These are phyloP conservation scores for Daptonema setosum DNA, from an alignment of 2,888 invertebrate genomes.

Conservation along the genomic window DNA sequence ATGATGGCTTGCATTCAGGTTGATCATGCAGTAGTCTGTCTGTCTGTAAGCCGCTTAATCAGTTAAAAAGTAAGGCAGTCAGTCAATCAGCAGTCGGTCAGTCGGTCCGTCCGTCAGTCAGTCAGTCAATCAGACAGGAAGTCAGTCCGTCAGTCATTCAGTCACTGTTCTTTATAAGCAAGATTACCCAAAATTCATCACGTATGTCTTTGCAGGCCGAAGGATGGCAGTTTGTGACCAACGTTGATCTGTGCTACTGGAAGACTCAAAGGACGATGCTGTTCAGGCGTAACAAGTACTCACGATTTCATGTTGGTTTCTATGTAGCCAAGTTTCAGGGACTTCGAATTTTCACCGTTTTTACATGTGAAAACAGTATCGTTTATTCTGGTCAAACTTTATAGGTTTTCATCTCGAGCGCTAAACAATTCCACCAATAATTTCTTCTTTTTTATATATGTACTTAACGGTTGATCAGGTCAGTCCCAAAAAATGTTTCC, in stretches of 20 bases:
- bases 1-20: neutral
- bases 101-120: neutral
- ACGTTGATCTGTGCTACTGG: neutral
- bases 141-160: neutral
- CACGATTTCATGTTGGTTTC: neutral
- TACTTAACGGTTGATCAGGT: too few relatives aligned
- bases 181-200: neutral
- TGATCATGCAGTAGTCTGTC: neutral
- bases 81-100: too few relatives aligned
- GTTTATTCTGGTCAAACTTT: too few relatives aligned
- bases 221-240: neutral
- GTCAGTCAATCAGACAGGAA: neutral
- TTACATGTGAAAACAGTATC: too few relatives aligned
- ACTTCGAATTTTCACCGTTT: too few relatives aligned
- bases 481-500: too few relatives aligned
- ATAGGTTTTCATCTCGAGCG: too few relatives aligned
- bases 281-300: neutral
- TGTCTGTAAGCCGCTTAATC: neutral
- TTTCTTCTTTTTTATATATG: too few relatives aligned
- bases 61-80: too few relatives aligned
- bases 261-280: neutral
- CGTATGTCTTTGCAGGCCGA: neutral
- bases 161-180: neutral
- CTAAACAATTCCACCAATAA: too few relatives aligned
- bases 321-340: too few relatives aligned